Conservation (phyloP, 2,797 vertebrate species). For the Pseudotriccus pelzelni region DNA sequence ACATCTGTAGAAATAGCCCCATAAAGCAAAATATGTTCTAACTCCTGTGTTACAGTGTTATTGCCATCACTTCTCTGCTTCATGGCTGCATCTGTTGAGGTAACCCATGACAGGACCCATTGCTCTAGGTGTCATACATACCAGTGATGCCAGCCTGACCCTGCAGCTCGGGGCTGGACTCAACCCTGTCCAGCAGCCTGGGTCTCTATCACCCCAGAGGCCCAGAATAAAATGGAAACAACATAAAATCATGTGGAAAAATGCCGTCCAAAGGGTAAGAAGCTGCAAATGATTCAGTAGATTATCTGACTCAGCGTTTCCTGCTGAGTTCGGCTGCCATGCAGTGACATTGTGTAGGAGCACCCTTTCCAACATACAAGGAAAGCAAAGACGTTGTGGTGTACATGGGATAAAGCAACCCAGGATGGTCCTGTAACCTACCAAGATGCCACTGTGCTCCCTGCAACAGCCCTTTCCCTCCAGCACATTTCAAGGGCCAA, state of each 20-base stretch:
- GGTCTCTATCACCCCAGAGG: background rate
- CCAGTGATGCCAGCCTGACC: background rate
- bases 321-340: background rate
- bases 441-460: background rate
- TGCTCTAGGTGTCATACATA: background rate
- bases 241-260: background rate
- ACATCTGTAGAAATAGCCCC: background rate
- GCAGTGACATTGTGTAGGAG: background rate
- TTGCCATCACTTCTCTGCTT: background rate
- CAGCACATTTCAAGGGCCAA: background rate
- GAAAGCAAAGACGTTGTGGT: background rate
- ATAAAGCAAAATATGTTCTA: background rate
- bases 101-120: background rate
- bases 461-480: background rate
- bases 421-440: background rate
- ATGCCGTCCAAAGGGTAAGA: background rate
- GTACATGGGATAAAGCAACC: fast-evolving
- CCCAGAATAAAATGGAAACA: background rate
- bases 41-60: background rate
- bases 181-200: background rate
- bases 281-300: background rate
- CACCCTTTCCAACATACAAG: background rate
- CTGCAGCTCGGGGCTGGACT: fast-evolving
- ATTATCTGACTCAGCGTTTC: background rate
- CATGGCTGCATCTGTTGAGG: background rate